phyloP scores from a whole-genome alignment of 2,113 vertebrate species.

The Mesocricetus auratus region DNA sequence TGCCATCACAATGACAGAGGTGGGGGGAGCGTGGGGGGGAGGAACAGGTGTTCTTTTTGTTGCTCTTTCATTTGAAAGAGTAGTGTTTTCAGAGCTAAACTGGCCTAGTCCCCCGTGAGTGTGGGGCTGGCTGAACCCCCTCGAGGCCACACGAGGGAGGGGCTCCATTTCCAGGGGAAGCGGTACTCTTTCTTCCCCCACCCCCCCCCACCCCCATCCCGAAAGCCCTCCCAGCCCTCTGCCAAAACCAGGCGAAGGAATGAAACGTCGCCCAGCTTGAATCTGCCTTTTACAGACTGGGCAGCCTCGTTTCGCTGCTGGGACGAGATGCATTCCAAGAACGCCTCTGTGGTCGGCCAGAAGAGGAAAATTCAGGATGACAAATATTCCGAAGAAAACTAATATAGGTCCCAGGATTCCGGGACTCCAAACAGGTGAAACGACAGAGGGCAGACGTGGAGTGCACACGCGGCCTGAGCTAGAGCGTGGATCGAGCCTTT shows the following conservation, averaged over 20 bases:
- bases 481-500: too few species aligned
- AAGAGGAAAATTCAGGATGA: constrained; percentile 63
- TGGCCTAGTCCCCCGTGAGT: not conserved
- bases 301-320: constrained; percentile 7
- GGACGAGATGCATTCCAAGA: constrained; percentile 70
- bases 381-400: constrained; percentile 63
- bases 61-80: not conserved
- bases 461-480: not conserved
- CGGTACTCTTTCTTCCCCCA: not conserved
- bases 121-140: not conserved
- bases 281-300: not conserved
- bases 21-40: not conserved
- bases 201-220: not conserved
- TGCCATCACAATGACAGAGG: not conserved
- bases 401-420: constrained; percentile 51
- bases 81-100: constrained; percentile 36
- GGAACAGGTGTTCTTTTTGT: constrained; percentile 52
- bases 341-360: constrained; percentile 64
- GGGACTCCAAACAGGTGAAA: constrained; percentile 70
- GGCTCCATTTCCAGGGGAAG: not conserved
- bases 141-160: not conserved
- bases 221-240: not conserved
- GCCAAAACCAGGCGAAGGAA: not conserved
- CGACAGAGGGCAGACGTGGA: not conserved
- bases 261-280: not conserved